These are phyloP conservation scores for Hapalemur alaotrensis DNA, from an alignment of 2,797 vertebrate genomes.

Conservation along the genomic window DNA sequence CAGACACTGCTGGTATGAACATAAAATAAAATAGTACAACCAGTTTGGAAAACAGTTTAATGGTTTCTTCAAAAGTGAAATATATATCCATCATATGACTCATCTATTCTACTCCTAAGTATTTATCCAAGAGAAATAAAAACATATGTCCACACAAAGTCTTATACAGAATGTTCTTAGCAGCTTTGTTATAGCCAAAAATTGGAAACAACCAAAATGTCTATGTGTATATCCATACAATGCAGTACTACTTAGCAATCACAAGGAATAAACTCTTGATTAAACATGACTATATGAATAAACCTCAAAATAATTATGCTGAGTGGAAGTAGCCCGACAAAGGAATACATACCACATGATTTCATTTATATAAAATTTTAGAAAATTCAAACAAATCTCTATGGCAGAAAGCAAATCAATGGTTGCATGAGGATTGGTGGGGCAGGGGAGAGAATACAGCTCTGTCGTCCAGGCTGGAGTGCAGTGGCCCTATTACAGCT, in stretches of 20 bases:
- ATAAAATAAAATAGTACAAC: slow-evolving; percentile 4
- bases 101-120: neutral
- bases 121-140: slow-evolving; percentile 33
- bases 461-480: too few relatives aligned
- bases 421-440: neutral
- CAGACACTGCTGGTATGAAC: neutral
- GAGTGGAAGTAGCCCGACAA: neutral
- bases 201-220: neutral
- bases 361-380: slow-evolving; percentile 41
- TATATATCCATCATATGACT: neutral
- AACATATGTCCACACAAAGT: neutral
- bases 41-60: neutral
- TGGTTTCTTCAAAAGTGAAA: slow-evolving; percentile 10
- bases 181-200: neutral
- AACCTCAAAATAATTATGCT: slow-evolving; percentile 28
- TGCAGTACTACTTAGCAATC: neutral
- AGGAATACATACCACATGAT: neutral
- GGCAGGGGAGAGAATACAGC: neutral
- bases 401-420: neutral
- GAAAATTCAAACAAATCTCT: slow-evolving; percentile 17
- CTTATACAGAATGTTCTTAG: neutral
- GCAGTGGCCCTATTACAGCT: too few relatives aligned
- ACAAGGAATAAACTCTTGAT: neutral
- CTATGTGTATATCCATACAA: neutral
- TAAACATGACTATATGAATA: neutral